Percentiles rank a stretch among this genome's conserved stretches.
Conservation (phyloP, 2,888 invertebrate species). For the Baronia brevicornis region DNA sequence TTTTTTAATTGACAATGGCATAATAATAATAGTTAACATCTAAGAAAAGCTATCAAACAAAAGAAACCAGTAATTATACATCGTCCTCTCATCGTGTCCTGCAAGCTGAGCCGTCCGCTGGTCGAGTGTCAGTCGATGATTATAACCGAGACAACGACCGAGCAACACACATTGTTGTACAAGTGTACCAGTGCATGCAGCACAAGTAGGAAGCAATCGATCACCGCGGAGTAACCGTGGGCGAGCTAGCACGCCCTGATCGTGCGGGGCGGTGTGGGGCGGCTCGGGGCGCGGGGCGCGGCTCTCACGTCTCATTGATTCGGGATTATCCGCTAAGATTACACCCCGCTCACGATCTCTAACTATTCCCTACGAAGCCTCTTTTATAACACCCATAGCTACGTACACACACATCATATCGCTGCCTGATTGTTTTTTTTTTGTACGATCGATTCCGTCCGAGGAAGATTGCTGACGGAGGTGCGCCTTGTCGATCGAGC, state of each 20-base stretch:
- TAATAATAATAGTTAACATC: too few relatives aligned
- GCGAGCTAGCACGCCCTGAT: constrained; percentile 23
- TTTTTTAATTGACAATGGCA: too few relatives aligned
- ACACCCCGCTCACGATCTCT: constrained; percentile 41
- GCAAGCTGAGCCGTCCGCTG: too few relatives aligned
- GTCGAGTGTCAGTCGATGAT: too few relatives aligned
- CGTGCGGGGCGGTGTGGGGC: too few relatives aligned
- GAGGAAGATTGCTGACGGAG: background rate
- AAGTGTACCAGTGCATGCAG: constrained; percentile 10
- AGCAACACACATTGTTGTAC: constrained; percentile 4
- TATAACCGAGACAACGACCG: too few relatives aligned
- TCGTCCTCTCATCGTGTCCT: too few relatives aligned
- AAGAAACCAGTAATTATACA: too few relatives aligned
- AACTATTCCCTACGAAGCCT: constrained; percentile 25
- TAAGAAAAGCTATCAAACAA: too few relatives aligned
- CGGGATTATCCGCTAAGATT: constrained; percentile 53
- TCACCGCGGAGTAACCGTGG: constrained; percentile 23
- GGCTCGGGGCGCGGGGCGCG: constrained; percentile 14
- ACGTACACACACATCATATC: constrained; percentile 11
- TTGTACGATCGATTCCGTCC: constrained; percentile 2
- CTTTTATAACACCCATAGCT: constrained; percentile 32
- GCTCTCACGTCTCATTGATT: constrained; percentile 45
- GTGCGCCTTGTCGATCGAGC: background rate
- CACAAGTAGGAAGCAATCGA: constrained; percentile 20
- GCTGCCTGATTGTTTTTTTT: constrained; percentile 17